These are phyloP conservation scores for Lepidocyrtoides sp. DNA, from an alignment of 2,888 invertebrate species.

Conservation along the genomic window DNA sequence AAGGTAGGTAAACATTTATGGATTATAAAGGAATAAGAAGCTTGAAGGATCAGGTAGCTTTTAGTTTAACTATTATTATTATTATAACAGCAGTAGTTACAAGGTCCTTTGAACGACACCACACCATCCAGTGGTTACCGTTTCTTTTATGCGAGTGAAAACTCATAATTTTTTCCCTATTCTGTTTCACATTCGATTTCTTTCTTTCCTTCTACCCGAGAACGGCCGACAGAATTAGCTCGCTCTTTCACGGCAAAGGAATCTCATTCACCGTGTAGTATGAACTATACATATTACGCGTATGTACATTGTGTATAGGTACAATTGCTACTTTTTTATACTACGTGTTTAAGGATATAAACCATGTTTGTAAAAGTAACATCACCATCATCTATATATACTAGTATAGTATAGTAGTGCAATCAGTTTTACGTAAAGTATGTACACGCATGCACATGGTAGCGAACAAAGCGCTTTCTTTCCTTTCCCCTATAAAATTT, in stretches of 20 bases:
- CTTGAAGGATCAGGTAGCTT: constrained; percentile 16
- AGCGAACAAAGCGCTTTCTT: constrained; percentile 11
- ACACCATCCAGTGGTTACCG: constrained; percentile 60
- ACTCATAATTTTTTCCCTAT: constrained; percentile 62
- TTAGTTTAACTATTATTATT: background rate
- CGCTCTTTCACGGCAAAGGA: constrained; percentile 54
- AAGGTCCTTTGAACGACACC: constrained; percentile 37
- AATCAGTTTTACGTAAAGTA: background rate
- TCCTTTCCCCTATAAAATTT: background rate
- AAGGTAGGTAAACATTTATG: constrained; percentile 1
- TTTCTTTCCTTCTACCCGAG: constrained; percentile 66
- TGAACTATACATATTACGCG: background rate
- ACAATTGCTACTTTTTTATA: constrained; percentile 39
- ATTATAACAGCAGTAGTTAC: background rate
- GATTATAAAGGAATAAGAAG: background rate
- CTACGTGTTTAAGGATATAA: constrained; percentile 42
- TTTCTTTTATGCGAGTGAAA: constrained; percentile 15
- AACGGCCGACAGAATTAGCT: constrained; percentile 69
- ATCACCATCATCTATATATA: background rate
- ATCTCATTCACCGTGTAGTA: constrained; percentile 2
- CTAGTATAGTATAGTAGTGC: background rate
- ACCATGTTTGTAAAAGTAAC: background rate
- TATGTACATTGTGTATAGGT: background rate
- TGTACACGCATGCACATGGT: background rate
- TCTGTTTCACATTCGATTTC: constrained; percentile 77